Evolutionary conservation across 2,888 invertebrate genomes (phyloP).

Genomic region (Osedax fenrisi): DNA sequence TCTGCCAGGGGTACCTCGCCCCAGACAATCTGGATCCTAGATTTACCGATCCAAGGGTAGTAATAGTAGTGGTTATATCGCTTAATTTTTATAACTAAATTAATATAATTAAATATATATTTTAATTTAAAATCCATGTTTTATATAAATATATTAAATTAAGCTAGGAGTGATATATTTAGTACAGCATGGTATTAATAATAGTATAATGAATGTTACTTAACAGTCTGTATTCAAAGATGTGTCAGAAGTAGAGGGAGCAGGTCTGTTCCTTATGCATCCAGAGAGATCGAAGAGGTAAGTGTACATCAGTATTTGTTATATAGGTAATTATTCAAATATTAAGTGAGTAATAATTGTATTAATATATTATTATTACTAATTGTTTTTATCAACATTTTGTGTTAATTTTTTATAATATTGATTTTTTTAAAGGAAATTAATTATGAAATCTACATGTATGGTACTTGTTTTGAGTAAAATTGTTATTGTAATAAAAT

Average conservation of each 20-base stretch:
- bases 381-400: not conserved
- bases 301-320: not conserved
- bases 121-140: too few species aligned
- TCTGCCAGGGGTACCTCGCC: constrained; percentile 82
- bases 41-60: constrained; percentile 66
- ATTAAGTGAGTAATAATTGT: not conserved
- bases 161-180: too few species aligned
- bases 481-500: too few species aligned
- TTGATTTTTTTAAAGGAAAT: too few species aligned
- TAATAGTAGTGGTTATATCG: constrained; percentile 45
- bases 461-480: too few species aligned
- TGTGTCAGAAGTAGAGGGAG: constrained; percentile 50
- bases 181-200: too few species aligned
- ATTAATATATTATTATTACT: not conserved
- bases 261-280: constrained; percentile 42
- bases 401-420: too few species aligned
- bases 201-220: not conserved
- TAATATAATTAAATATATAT: too few species aligned
- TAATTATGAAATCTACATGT: too few species aligned
- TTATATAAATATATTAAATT: too few species aligned
- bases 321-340: not conserved
- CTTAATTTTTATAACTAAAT: too few species aligned
- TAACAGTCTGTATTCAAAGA: constrained; percentile 75
- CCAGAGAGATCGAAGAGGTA: constrained; percentile 45
- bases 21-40: constrained; percentile 78